Evolutionary conservation across 2,797 vertebrate species (phyloP).

Genomic region (Muscicapa comitata): DNA sequence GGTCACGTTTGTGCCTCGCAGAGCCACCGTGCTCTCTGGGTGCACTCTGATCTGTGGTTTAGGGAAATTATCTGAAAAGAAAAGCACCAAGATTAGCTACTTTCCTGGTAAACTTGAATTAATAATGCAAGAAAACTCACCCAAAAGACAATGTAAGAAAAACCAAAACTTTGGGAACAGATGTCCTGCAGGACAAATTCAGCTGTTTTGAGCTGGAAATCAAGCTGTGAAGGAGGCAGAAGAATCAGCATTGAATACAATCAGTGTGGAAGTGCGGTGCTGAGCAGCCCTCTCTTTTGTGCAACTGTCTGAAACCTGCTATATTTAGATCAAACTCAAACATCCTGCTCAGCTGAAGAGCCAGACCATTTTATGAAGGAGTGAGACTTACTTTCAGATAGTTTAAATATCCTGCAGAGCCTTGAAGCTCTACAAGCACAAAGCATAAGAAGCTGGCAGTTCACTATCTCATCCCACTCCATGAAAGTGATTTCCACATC

Average conservation of each 20-base stretch:
- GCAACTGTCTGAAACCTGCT: background rate
- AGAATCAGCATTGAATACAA: background rate
- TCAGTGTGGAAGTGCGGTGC: background rate
- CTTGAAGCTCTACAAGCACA: background rate
- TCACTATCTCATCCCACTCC: background rate
- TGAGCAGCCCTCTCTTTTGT: background rate
- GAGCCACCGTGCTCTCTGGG: conserved; percentile 74
- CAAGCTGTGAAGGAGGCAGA: background rate
- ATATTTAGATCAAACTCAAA: background rate
- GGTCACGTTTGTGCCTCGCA: conserved; percentile 78
- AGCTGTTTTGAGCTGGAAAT: background rate
- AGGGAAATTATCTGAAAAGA: conserved; percentile 78
- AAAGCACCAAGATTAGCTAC: background rate
- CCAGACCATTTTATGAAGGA: background rate
- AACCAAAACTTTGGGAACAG: background rate
- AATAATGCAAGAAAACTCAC: background rate
- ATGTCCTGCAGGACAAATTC: background rate
- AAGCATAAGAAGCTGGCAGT: background rate
- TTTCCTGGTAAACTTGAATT: background rate
- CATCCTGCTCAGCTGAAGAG: background rate
- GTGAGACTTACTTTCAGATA: background rate
- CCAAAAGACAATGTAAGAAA: background rate
- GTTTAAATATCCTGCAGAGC: background rate
- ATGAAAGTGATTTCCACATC: background rate
- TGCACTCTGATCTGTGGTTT: conserved; percentile 80